phyloP scores from a whole-genome alignment of 2,888 invertebrate genomes.

The Mechanitis messenoides region DNA sequence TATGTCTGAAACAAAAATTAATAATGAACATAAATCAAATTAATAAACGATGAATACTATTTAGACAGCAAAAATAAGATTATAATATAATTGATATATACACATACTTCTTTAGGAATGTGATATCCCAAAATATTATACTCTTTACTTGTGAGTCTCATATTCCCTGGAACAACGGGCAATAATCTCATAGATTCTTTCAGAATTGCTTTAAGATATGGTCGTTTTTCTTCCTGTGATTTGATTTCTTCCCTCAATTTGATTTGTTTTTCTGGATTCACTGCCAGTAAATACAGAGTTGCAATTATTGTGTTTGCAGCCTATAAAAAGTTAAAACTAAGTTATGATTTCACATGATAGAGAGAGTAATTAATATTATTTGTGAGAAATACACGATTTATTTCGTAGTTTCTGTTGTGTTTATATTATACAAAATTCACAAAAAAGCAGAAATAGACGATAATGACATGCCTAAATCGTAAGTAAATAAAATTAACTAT shows the following conservation, averaged over 20 bases:
- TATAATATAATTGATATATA: neutral
- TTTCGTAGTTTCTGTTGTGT: too few relatives aligned
- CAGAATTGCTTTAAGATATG: slow-evolving; percentile 82
- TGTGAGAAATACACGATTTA: too few relatives aligned
- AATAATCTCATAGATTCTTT: slow-evolving; percentile 81
- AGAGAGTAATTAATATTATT: neutral
- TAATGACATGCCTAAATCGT: too few relatives aligned
- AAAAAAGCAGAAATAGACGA: too few relatives aligned
- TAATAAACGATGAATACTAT: neutral
- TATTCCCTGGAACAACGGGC: slow-evolving; percentile 77
- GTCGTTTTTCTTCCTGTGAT: slow-evolving; percentile 48
- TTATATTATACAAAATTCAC: too few relatives aligned
- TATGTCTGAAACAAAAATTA: slow-evolving; percentile 35
- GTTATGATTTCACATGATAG: too few relatives aligned
- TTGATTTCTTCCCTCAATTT: slow-evolving; percentile 77
- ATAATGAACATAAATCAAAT: slow-evolving; percentile 2
- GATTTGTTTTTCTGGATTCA: slow-evolving; percentile 79
- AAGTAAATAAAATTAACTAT: too few relatives aligned
- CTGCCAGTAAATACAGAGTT: slow-evolving; percentile 78
- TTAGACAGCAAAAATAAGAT: neutral
- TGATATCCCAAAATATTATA: slow-evolving; percentile 78
- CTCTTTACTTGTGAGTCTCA: slow-evolving; percentile 72
- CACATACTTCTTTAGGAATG: slow-evolving; percentile 77
- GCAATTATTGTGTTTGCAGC: slow-evolving; percentile 75
- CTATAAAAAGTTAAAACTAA: slow-evolving; percentile 45